Base-by-base conservation (phyloP, 2,888 invertebrate species). In the Harpalus rufipes region DNA sequence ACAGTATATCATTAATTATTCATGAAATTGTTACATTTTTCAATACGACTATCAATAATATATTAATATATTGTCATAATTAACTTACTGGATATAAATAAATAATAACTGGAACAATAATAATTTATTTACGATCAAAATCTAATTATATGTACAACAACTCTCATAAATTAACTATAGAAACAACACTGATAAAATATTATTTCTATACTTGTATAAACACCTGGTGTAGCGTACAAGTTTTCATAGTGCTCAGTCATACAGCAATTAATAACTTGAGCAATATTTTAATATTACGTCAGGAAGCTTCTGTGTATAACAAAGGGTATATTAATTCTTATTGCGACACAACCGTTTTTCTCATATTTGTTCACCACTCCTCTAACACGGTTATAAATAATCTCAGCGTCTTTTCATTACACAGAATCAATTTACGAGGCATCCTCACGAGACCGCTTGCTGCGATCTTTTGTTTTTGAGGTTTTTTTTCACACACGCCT, bases 401-500 rank as follows among this genome's bases (percentile, higher is more conserved):
- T 84, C 74, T 14, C 82, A 68, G 51, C 72, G 25, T 84, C 78
- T 76, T 78, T 78, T 84, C 84, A 84, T 84, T 84, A 84, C 63
- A 41, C 7, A 61, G 78, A 78, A 78, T 84, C 84, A 84, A 84
- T 84, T 84, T 84, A 84, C 39, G 84, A 84, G 18, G 25, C 51
- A 41, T 80, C 18, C 41, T 21, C 74, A 83, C 82, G 83, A 63
- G 84, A 83, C 51, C 78, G 12, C 84, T 21, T 51, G 84, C 65
- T 39, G 84, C 10, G 84, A 16, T 8, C 84, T 83, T 83, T 83
- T 83, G 74, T 63, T 76, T 74, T 83, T 76, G 76, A 39, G 8
- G 44, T 44, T 78, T 84, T 84, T 83, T 84, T 84, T 82, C 82
- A 82, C 83, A 78, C 84, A 78, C 84, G 65, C 84, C 84, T 51